Conservation (phyloP, 2,113 vertebrate genomes). For the Panthera uncia region DNA sequence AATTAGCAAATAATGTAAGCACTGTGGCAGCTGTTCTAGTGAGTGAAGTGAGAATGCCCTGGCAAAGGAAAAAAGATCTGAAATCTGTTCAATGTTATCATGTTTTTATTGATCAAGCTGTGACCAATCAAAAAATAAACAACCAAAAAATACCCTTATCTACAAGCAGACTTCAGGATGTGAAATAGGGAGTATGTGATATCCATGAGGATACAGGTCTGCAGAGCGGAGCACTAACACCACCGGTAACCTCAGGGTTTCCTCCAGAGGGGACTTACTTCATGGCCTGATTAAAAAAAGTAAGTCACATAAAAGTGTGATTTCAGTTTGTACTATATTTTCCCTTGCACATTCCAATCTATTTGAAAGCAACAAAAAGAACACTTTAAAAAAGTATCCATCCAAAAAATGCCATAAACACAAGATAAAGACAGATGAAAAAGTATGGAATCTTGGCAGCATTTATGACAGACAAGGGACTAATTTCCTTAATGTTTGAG, state of each 20-base stretch:
- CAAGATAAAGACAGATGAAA: conserved; percentile 35
- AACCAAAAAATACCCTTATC: conserved; percentile 19
- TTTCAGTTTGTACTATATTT: conserved; percentile 9
- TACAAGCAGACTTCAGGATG: conserved; percentile 22
- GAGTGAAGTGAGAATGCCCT: conserved; percentile 57
- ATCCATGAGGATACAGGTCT: neutral
- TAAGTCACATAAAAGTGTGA: neutral
- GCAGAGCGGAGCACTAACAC: neutral
- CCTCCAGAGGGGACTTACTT: neutral
- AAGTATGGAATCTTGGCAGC: neutral
- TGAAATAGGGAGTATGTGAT: neutral
- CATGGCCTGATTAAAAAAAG: neutral
- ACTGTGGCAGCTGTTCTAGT: conserved; percentile 53
- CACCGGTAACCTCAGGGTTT: neutral
- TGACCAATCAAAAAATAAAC: conserved; percentile 70
- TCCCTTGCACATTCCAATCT: neutral
- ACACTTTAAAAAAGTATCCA: neutral
- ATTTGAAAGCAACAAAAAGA: conserved; percentile 21
- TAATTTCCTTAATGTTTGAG: conserved; percentile 35
- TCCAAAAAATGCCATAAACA: neutral
- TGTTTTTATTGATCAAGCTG: conserved; percentile 65
- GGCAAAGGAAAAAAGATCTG: conserved; percentile 42
- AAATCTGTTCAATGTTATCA: conserved; percentile 66
- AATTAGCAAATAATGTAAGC: conserved; percentile 56
- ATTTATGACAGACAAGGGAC: neutral